These are phyloP conservation scores for Acestrorhynchus altus DNA, from an alignment of 2,797 vertebrate genomes.

Conservation along the genomic window DNA sequence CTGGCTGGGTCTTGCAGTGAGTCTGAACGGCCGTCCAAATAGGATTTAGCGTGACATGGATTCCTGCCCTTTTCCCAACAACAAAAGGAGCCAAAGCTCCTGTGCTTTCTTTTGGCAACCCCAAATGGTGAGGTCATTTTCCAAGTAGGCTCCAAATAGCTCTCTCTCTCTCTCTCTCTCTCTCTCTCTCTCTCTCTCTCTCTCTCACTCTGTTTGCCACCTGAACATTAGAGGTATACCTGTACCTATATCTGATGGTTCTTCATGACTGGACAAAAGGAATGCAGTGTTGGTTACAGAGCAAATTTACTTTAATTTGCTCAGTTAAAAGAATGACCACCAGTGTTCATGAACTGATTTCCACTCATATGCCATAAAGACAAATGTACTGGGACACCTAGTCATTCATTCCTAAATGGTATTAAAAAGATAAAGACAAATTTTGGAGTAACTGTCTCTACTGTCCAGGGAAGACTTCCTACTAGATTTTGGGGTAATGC, in stretches of 20 bases:
- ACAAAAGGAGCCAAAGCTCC: slow-evolving; percentile 51
- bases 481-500: too few species aligned
- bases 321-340: not conserved
- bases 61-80: slow-evolving; percentile 49
- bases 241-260: slow-evolving; percentile 37
- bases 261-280: slow-evolving; percentile 28
- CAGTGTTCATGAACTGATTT: not conserved
- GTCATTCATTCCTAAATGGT: too few species aligned
- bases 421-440: too few species aligned
- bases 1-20: slow-evolving; percentile 42
- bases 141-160: slow-evolving; percentile 33
- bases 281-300: not conserved
- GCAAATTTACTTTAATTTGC: not conserved
- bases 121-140: slow-evolving; percentile 59
- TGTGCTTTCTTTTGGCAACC: slow-evolving; percentile 55
- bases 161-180: slow-evolving; percentile 1
- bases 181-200: not conserved
- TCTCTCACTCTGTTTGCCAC: not conserved
- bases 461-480: too few species aligned
- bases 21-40: slow-evolving; percentile 58
- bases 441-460: too few species aligned
- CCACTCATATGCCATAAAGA: too few species aligned
- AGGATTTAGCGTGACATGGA: slow-evolving; percentile 60
- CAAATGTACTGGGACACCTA: too few species aligned
- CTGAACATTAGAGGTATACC: slow-evolving; percentile 34